A percentile compares a stretch with the other conserved stretches of the same genome.
phyloP scores from a whole-genome alignment of 2,888 invertebrate species.

The Rhopalosiphum nymphaeae region DNA sequence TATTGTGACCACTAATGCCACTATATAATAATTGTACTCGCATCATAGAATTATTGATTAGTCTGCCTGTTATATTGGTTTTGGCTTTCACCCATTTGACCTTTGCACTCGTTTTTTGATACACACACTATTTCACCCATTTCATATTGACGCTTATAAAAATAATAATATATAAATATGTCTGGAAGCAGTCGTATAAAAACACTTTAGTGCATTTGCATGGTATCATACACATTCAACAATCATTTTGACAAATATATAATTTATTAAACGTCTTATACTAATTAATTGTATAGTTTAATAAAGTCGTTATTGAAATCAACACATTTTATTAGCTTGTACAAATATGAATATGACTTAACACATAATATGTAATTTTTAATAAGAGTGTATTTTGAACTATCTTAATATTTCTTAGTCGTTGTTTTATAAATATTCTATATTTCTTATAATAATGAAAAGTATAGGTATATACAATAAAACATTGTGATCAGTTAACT shows the following conservation, averaged over 20 bases:
- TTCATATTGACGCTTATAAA: background rate
- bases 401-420: background rate
- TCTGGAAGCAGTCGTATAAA: background rate
- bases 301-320: background rate
- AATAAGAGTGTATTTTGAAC: background rate
- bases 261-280: background rate
- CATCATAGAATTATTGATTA: constrained; percentile 45
- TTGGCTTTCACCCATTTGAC: constrained; percentile 54
- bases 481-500: background rate
- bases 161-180: background rate
- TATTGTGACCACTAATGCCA: background rate
- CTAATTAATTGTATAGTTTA: background rate
- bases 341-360: background rate
- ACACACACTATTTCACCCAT: background rate
- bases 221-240: background rate
- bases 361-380: background rate
- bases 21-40: constrained; percentile 30
- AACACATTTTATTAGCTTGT: background rate
- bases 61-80: constrained; percentile 17
- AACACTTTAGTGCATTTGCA: background rate
- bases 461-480: background rate
- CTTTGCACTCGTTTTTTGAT: constrained; percentile 17
- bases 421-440: background rate
- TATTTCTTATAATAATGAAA: background rate
- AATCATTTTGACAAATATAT: background rate